Base-by-base conservation (phyloP, 2,888 invertebrate species). In the Timema cristinae region DNA sequence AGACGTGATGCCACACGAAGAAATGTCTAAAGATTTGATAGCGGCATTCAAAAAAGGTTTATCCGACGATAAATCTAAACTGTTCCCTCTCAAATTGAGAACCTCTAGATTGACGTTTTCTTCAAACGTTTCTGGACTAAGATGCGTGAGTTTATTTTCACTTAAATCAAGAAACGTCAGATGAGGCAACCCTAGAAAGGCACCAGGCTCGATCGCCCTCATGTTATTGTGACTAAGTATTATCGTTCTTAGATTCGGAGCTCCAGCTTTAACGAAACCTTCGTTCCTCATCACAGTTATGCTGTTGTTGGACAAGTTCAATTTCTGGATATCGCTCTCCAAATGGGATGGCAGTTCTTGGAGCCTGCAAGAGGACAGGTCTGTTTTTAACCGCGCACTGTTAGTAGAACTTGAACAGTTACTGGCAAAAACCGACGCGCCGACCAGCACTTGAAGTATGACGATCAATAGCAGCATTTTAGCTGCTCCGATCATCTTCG, bases 91-190 rank as follows among this genome's bases (percentile, higher is more conserved):
- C 49, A 73, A 15, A 47, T 69, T 70, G 47, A 73, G 66, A 13
- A 70, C 48, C 63, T 73, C 73, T 5, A 73, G 49, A 7, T 70
- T 61, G 15, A 15, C 32, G 52, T 67, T 73, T 11, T 49, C 47
- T 49, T 10, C 51, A 50, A 73, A 73, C 13, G 61, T 52, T 48
- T 72, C 72, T 2, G 72, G 61, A 15, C 70, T 63, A 16, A 73
- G 51, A 47, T 50, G 47, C 0, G 15, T 52, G 13, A 73, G 67
- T 48, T 63, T 51, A 50, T 73, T 73, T 52, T 66, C 70, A 32
- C 68, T 56, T 11, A 73, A 67, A 67, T 73, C 68, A 6, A 73
- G 71, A 52, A 71, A 73, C 16, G 68, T 69, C 15, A 73, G 47
- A 2, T 54, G n/a, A 48, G 54, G 48, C 49, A 71, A 54, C 9